Conservation (phyloP, 2,797 vertebrate species). For the Crenuchus spilurus region DNA sequence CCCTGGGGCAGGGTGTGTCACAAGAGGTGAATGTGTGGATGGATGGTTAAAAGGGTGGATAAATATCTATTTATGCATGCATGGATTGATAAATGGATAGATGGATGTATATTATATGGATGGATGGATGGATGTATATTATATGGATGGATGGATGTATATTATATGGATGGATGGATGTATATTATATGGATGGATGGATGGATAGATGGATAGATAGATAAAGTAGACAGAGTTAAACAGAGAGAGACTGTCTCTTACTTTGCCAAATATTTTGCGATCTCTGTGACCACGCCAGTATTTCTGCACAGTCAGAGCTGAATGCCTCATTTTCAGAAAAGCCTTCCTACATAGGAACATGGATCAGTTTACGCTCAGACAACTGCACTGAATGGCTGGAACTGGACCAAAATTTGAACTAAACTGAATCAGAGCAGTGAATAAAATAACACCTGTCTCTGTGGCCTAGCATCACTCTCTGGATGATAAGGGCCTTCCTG, state of each 20-base stretch:
- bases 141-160: too few species aligned
- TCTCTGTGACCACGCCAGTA: slow-evolving; percentile 81
- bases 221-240: too few species aligned
- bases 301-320: slow-evolving; percentile 85
- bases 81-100: not conserved
- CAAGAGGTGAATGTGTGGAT: too few species aligned
- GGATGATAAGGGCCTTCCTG: slow-evolving; percentile 82
- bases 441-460: slow-evolving; percentile 82
- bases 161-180: too few species aligned
- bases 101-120: not conserved
- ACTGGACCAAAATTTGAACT: too few species aligned
- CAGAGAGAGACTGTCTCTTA: slow-evolving; percentile 58
- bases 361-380: not conserved
- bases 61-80: too few species aligned
- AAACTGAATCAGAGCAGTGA: too few species aligned
- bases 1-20: too few species aligned
- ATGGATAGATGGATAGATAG: not conserved
- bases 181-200: too few species aligned
- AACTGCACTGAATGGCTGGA: not conserved
- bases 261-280: slow-evolving; percentile 71
- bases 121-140: too few species aligned
- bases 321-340: slow-evolving; percentile 83
- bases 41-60: too few species aligned
- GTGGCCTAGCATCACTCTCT: slow-evolving; percentile 83
- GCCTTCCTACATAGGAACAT: slow-evolving; percentile 74